Conservation (phyloP, 1,140 invertebrate species). For the Apocrypta bakeri region DNA sequence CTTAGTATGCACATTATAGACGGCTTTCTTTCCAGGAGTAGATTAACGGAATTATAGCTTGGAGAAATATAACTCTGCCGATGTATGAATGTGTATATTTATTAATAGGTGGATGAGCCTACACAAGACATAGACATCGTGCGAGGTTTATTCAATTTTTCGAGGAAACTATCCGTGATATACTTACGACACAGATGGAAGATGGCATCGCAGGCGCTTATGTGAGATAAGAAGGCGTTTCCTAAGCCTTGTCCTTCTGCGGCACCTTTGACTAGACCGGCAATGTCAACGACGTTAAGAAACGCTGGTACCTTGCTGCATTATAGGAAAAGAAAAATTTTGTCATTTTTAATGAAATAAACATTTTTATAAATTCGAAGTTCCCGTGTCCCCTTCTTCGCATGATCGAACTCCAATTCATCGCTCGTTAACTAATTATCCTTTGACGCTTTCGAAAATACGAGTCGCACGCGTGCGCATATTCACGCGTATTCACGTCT, state of each 20-base stretch:
- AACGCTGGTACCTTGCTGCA: constrained; percentile 98
- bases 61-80: neutral
- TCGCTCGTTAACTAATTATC: constrained; percentile 70
- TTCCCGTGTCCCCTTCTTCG: no score
- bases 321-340: constrained; percentile 58
- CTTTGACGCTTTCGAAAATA: constrained; percentile 63
- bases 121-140: no score
- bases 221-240: constrained; percentile 98
- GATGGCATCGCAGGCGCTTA: constrained; percentile 98
- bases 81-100: no score
- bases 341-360: neutral
- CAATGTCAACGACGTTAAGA: constrained; percentile 98
- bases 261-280: constrained; percentile 98
- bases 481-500: constrained; percentile 4
- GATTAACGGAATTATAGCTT: neutral
- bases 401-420: no score
- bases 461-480: constrained; percentile 25
- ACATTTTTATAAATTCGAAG: no score
- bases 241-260: constrained; percentile 98
- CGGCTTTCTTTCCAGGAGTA: neutral
- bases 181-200: constrained; percentile 97
- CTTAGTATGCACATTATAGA: neutral
- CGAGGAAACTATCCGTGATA: neutral
- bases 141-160: no score
- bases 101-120: no score